These are phyloP conservation scores for Microctonus brassicae DNA, from an alignment of 2,888 invertebrate species.

Conservation along the genomic window DNA sequence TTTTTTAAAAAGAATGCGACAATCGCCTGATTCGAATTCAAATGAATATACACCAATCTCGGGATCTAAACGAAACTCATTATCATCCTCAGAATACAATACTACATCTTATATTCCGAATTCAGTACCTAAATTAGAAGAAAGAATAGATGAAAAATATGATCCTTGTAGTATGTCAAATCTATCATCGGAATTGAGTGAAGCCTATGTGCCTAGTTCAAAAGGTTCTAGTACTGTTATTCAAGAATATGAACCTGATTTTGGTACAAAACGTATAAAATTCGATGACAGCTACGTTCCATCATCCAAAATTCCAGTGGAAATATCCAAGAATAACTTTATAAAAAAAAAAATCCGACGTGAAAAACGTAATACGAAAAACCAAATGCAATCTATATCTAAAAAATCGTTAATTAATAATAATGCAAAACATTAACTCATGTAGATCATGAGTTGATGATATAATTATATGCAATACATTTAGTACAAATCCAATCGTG, in stretches of 20 bases:
- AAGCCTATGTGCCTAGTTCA: slow-evolving; percentile 56
- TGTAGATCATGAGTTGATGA: neutral
- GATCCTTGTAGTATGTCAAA: slow-evolving; percentile 49
- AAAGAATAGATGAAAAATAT: slow-evolving; percentile 49
- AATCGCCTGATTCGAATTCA: slow-evolving; percentile 37
- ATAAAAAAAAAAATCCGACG: slow-evolving; percentile 7
- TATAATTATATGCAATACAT: neutral
- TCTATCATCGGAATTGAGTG: slow-evolving; percentile 33
- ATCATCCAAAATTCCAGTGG: slow-evolving; percentile 40
- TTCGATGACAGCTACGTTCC: slow-evolving; percentile 59
- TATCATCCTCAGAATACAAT: slow-evolving; percentile 16
- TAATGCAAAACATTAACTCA: neutral
- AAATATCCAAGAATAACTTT: neutral
- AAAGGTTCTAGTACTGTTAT: slow-evolving; percentile 48
- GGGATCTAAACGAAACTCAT: neutral
- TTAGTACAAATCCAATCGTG: neutral
- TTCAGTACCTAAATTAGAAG: slow-evolving; percentile 43
- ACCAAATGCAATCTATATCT: neutral
- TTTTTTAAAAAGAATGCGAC: slow-evolving; percentile 48
- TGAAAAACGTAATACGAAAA: neutral
- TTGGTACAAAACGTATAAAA: slow-evolving; percentile 55
- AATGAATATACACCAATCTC: slow-evolving; percentile 56
- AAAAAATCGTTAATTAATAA: neutral
- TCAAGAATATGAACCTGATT: slow-evolving; percentile 59
- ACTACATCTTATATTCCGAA: slow-evolving; percentile 54